These are phyloP conservation scores for Cyprinella venusta DNA, from an alignment of 2,797 vertebrate genomes.

Conservation along the genomic window DNA sequence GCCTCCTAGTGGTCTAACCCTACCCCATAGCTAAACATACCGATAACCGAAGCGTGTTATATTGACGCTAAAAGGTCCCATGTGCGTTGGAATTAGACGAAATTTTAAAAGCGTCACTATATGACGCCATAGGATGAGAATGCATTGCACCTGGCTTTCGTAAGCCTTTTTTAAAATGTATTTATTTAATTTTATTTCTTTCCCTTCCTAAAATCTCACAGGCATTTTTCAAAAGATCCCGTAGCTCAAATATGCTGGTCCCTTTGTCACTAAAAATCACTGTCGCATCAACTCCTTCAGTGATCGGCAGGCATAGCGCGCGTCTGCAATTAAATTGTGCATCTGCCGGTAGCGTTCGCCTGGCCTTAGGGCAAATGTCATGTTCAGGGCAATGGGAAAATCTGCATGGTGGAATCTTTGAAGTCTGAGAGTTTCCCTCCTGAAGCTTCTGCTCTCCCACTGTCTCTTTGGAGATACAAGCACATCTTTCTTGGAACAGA, in stretches of 20 bases:
- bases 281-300: background rate
- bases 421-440: slow-evolving; percentile 35
- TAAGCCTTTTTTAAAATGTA: background rate
- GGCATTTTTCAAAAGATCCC: background rate
- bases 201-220: background rate
- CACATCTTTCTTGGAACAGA: slow-evolving; percentile 65
- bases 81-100: too few relatives aligned
- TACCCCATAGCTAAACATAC: too few relatives aligned
- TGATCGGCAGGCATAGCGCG: background rate
- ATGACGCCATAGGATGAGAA: too few relatives aligned
- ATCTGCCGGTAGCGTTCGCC: background rate
- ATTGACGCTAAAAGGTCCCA: too few relatives aligned
- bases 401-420: slow-evolving; percentile 35
- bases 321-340: background rate
- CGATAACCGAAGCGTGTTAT: too few relatives aligned
- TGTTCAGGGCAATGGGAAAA: slow-evolving; percentile 32
- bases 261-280: background rate
- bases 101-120: too few relatives aligned
- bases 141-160: too few relatives aligned
- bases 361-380: slow-evolving; percentile 16
- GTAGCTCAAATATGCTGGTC: background rate
- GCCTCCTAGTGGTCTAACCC: too few relatives aligned
- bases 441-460: slow-evolving; percentile 48
- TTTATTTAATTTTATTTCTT: background rate
- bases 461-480: slow-evolving; percentile 70